These are phyloP conservation scores for Alviniconcha marisindica DNA, from an alignment of 1,140 invertebrate genomes.

Conservation along the genomic window DNA sequence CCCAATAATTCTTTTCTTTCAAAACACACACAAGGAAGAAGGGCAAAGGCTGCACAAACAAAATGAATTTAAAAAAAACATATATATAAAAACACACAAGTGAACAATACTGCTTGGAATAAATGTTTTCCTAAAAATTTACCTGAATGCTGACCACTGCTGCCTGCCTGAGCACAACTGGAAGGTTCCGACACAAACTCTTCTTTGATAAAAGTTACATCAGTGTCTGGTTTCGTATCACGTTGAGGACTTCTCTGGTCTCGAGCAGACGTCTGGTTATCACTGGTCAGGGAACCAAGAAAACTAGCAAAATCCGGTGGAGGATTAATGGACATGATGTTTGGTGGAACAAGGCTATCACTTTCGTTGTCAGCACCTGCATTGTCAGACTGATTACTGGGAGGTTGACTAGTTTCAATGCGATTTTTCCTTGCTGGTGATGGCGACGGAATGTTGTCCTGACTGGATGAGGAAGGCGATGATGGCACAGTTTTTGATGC, in stretches of 20 bases:
- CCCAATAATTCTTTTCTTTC: too few species aligned
- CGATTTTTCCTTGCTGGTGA: conserved; percentile 24
- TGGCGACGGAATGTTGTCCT: conserved; percentile 41
- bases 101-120: too few species aligned
- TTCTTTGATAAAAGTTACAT: conserved; percentile 37
- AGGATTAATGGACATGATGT: background rate
- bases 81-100: too few species aligned
- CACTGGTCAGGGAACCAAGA: conserved; percentile 23
- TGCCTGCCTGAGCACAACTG: conserved; percentile 35
- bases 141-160: conserved; percentile 34
- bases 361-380: conserved; percentile 6
- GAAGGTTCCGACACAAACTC: conserved; percentile 33
- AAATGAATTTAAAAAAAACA: too few species aligned
- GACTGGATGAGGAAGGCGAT: conserved; percentile 37
- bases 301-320: conserved; percentile 32
- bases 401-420: conserved; percentile 26
- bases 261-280: conserved; percentile 27
- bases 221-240: conserved; percentile 36
- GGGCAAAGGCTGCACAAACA: too few species aligned
- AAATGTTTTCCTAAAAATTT: too few species aligned
- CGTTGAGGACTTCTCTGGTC: conserved; percentile 19
- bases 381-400: conserved; percentile 20
- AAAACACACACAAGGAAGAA: too few species aligned
- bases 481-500: conserved; percentile 35
- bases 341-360: conserved; percentile 7